Conservation (phyloP, 2,888 invertebrate genomes). For the Cephus pygmeus region DNA sequence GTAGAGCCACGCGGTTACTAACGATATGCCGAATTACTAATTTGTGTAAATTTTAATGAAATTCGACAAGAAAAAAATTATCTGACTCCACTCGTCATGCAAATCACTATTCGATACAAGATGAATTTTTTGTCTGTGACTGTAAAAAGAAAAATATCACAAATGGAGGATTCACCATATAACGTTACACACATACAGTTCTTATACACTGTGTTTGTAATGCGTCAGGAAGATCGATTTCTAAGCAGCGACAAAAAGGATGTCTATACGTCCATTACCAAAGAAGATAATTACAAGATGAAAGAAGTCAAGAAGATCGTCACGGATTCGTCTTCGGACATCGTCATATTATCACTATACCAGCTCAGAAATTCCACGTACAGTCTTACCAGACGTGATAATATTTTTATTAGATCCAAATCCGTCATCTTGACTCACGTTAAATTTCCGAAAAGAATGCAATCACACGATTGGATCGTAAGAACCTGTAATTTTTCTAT, state of each 20-base stretch:
- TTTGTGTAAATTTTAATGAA: background rate
- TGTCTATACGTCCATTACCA: background rate
- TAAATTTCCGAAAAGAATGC: background rate
- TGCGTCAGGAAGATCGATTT: background rate
- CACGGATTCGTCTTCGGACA: background rate
- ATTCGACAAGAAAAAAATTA: background rate
- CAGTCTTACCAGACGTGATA: background rate
- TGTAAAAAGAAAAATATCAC: background rate
- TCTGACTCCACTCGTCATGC: background rate
- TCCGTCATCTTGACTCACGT: background rate
- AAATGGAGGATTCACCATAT: background rate
- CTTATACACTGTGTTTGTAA: background rate
- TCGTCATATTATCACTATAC: background rate
- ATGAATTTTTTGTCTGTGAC: background rate
- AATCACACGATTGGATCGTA: background rate
- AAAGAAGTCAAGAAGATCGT: background rate
- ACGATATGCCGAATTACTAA: background rate
- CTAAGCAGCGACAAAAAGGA: background rate
- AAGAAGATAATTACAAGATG: background rate
- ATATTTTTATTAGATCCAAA: background rate
- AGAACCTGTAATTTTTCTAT: background rate
- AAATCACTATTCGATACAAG: background rate
- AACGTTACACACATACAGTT: background rate
- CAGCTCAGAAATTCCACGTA: background rate
- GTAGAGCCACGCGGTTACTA: background rate